Base-by-base conservation (phyloP, 2,888 invertebrate genomes). In the Polietes domitor region DNA sequence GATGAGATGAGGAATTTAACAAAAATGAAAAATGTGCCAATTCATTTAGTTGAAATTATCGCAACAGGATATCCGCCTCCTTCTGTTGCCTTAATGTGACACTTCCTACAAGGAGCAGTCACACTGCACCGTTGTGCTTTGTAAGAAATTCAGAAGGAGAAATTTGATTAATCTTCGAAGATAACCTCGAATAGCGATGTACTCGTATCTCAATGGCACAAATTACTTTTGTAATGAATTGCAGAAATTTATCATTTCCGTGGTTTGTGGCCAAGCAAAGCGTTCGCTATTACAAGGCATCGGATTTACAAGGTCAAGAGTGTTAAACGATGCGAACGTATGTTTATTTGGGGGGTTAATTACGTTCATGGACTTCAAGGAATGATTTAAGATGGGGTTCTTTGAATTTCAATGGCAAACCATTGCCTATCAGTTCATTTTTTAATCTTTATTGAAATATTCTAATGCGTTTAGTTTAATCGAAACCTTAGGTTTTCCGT, bases 21-120 rank as follows among this genome's bases (percentile, higher is more conserved):
- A 86, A 88, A 89, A 90, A 89, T 90, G 90, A 90, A 90, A 90
- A 90, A 91, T 90, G 89, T 91, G 90, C 90, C 90, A 90, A 90
- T 90, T 90, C 90, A 90, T 90, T 90, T 91, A 89, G 90, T 90
- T 90, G 90, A 90, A 91, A 90, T 91, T 90, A 91, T 89, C 90
- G 89, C 87, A 83, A 80, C 81, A 80, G 79, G 84, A 84, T 84
- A 84, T 84, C 81, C 84, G 81, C 78, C 73, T 73, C 50, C 76
- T 83, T 82, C 76, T 82, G 77, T 77, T 78, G 61, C 63, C 77
- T 75, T 76, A 76, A 84, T 81, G 73, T 73, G 76, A 81, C 73
- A 84, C 75, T 81, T 81, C 78, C 84, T 76, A 61, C 41, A 72
- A 74, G 55, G 37, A 21, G 12, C 17, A 19, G 7, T 76, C 19